Base-by-base conservation (phyloP, 1,140 invertebrate species). In the Rhynchophorus ferrugineus region DNA sequence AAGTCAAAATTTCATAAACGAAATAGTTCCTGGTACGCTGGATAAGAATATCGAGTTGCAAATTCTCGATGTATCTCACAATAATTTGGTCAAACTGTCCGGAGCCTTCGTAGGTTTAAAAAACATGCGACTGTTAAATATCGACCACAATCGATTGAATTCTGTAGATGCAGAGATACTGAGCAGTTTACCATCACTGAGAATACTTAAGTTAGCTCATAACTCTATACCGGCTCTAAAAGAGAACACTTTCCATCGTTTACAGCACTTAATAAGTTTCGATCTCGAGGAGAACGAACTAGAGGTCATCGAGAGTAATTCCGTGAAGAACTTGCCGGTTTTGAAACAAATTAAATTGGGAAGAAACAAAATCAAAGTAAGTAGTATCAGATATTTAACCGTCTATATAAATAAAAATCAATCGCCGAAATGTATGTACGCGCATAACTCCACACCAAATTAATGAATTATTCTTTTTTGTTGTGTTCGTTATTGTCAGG, bases 221-320 rank as follows among this genome's bases (percentile, higher is more conserved):
- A 92, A 92, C 67, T 82, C 81, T 50, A 78, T 91, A n/a, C 73
- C 78, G 3, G 81, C 83, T 59, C 60, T 91, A 18, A 74, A 78
- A 50, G 74, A 84, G 58, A 81, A 83, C 1, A 82, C 81, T 5
- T 90, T 91, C 57, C 73, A 79, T 54, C 78, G 85, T 61, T 65
- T 91, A 37, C 77, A 78, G 19, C 78, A 82, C 44, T 68, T 93
- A 8, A 78, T 80, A 57, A 75, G 82, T 35, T 76, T 91, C 3
- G 83, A 90, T 71, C 72, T 93, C 46, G 84, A 88, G 44, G 82
- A 82, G 57, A 95, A 95, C 66, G 82, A 91, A 63, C 74, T 95
- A 2, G 78, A 82, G 61, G 73, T 81, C 11, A 78, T 95, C 29
- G 82, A 88, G 62, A 75, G 82, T 1, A 84, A 88, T 57, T 81